Evolutionary conservation across 2,888 invertebrate species (phyloP).

Genomic region (Sinotaia quadrata): DNA sequence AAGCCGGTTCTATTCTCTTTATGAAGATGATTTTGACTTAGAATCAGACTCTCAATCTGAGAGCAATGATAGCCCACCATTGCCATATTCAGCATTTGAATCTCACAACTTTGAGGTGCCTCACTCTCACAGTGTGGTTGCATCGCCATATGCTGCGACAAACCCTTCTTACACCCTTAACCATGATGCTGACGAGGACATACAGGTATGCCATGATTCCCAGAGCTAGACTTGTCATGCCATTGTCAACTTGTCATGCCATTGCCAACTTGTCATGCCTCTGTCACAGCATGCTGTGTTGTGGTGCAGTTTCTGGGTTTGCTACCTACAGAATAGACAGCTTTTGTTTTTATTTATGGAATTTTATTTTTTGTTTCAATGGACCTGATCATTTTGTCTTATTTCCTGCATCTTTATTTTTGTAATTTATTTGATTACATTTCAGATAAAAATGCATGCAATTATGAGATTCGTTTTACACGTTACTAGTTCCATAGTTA

Average conservation of each 20-base stretch:
- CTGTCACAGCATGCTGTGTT: not conserved
- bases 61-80: slow-evolving; percentile 5
- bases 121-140: not conserved
- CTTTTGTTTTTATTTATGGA: too few relatives aligned
- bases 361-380: too few relatives aligned
- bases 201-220: not conserved
- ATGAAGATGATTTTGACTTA: slow-evolving; percentile 16
- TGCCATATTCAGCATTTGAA: not conserved
- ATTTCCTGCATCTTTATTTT: too few relatives aligned
- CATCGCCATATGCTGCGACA: not conserved
- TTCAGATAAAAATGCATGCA: too few relatives aligned
- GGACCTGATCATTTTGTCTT: too few relatives aligned
- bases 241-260: not conserved
- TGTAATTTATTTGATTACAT: too few relatives aligned
- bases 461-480: too few relatives aligned
- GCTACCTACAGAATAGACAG: too few relatives aligned
- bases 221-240: not conserved
- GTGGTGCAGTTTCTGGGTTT: too few relatives aligned
- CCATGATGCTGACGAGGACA: not conserved
- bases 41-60: slow-evolving; percentile 14
- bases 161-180: not conserved
- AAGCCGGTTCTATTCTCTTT: slow-evolving; percentile 20
- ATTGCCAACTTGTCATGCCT: not conserved
- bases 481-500: too few relatives aligned
- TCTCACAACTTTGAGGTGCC: not conserved